Conservation (phyloP, 2,113 vertebrate species). For the Festucalex cinctus region DNA sequence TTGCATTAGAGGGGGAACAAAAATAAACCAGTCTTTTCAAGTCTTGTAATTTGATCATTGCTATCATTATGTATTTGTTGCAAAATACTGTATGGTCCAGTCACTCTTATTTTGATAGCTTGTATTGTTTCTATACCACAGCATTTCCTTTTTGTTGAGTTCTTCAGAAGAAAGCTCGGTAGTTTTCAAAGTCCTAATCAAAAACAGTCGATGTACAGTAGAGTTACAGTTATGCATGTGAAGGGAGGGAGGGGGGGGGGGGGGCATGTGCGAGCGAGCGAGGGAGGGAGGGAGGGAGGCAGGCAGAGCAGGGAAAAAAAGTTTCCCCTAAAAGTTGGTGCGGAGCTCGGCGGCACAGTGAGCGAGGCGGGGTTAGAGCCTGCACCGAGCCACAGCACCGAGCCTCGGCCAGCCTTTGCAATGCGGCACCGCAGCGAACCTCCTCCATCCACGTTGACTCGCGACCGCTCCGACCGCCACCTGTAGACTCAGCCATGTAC, state of each 20-base stretch:
- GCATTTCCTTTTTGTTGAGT: neutral
- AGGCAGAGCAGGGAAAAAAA: constrained; percentile 55
- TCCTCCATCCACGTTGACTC: constrained; percentile 76
- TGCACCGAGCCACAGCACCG: constrained; percentile 70
- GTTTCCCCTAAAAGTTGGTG: constrained; percentile 74
- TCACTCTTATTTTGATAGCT: neutral
- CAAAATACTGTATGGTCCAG: too few species aligned
- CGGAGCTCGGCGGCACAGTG: constrained; percentile 79
- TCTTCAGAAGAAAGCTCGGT: neutral
- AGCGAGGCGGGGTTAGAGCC: constrained; percentile 79
- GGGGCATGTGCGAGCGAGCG: constrained; percentile 11
- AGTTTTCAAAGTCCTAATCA: neutral
- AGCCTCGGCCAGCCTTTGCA: constrained; percentile 70
- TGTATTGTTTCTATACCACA: neutral
- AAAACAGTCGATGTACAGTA: constrained; percentile 1
- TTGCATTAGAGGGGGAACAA: neutral
- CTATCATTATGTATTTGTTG: neutral
- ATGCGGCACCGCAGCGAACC: constrained; percentile 77
- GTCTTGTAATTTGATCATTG: neutral
- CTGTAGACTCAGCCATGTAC: constrained; percentile 75
- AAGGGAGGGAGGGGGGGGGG: constrained; percentile 25
- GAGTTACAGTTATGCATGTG: constrained; percentile 14
- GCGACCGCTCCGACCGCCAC: constrained; percentile 59
- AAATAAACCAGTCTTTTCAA: neutral
- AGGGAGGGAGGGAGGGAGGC: constrained; percentile 25